Percentiles rank a stretch among this genome's conserved stretches.
Conservation (phyloP, 2,797 vertebrate genomes). For the Danio tinwini region DNA sequence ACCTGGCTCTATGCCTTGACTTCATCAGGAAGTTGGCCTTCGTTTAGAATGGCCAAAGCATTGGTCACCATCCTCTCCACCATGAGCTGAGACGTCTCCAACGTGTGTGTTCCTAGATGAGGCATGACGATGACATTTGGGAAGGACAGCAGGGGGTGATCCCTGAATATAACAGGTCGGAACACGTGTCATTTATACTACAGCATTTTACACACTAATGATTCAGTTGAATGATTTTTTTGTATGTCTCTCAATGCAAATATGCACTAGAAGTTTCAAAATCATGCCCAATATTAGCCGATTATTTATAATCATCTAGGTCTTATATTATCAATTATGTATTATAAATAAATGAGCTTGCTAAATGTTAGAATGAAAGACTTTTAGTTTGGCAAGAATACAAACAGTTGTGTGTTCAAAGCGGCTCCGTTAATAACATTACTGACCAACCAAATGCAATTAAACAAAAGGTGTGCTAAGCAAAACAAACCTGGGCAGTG, state of each 20-base stretch:
- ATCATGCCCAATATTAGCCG: too few relatives aligned
- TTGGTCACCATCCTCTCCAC: slow-evolving; percentile 75
- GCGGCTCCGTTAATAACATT: too few relatives aligned
- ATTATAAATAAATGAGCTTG: too few relatives aligned
- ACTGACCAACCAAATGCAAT: background rate
- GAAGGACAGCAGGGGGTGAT: slow-evolving; percentile 74
- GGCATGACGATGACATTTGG: slow-evolving; percentile 76
- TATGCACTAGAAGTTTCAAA: too few relatives aligned
- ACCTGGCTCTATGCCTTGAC: slow-evolving; percentile 62
- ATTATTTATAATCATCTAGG: too few relatives aligned
- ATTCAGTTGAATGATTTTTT: too few relatives aligned
- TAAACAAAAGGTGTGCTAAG: background rate
- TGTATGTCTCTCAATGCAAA: too few relatives aligned
- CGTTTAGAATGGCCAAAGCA: slow-evolving; percentile 70
- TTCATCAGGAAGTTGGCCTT: slow-evolving; percentile 70
- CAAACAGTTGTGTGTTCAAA: too few relatives aligned
- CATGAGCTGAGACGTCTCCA: slow-evolving; percentile 63
- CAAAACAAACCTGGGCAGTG: slow-evolving; percentile 62
- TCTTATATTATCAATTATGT: too few relatives aligned
- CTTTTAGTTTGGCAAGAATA: too few relatives aligned
- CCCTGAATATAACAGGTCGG: slow-evolving; percentile 66
- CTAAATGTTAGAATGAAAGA: too few relatives aligned
- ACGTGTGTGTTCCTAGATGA: slow-evolving; percentile 73
- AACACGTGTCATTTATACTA: slow-evolving; percentile 1
- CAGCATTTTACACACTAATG: background rate